Percentiles rank a stretch among this genome's conserved stretches.
These are phyloP conservation scores for Thymelicus sylvestris DNA, from an alignment of 2,888 invertebrate genomes.

Conservation along the genomic window DNA sequence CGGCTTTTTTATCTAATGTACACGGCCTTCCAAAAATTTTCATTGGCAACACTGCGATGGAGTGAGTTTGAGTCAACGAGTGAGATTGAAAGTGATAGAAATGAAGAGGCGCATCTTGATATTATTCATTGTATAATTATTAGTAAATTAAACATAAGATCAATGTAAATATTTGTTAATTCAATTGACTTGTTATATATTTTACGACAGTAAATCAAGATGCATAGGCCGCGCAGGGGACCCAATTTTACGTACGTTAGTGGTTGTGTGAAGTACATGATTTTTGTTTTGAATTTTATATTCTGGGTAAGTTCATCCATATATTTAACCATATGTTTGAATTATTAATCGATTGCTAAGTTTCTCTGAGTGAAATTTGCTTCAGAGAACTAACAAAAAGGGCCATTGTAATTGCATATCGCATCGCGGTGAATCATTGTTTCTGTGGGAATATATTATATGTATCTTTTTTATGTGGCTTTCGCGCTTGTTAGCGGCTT, in stretches of 20 bases:
- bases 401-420: conserved; percentile 12
- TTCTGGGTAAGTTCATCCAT: conserved; percentile 90
- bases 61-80: too few species aligned
- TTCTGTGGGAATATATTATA: conserved; percentile 36
- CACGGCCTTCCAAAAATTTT: too few species aligned
- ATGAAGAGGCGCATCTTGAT: not conserved
- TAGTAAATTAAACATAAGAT: not conserved
- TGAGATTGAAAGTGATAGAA: too few species aligned
- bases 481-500: conserved; percentile 37
- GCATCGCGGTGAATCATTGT: conserved; percentile 40
- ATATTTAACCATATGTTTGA: conserved; percentile 9
- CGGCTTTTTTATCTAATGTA: too few species aligned
- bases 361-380: conserved; percentile 20
- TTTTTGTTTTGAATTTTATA: conserved; percentile 94
- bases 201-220: conserved; percentile 54
- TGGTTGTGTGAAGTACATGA: conserved; percentile 94
- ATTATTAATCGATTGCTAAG: not conserved
- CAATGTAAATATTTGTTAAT: not conserved
- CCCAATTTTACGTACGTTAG: conserved; percentile 93
- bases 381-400: conserved; percentile 2
- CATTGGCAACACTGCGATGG: too few species aligned
- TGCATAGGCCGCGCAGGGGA: conserved; percentile 86
- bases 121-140: not conserved
- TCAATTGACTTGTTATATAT: conserved; percentile 1
- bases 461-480: conserved; percentile 37